Percentiles rank a stretch among this genome's conserved stretches.
Evolutionary conservation across 2,888 invertebrate species (phyloP).

Genomic region (Elgonia sp.): DNA sequence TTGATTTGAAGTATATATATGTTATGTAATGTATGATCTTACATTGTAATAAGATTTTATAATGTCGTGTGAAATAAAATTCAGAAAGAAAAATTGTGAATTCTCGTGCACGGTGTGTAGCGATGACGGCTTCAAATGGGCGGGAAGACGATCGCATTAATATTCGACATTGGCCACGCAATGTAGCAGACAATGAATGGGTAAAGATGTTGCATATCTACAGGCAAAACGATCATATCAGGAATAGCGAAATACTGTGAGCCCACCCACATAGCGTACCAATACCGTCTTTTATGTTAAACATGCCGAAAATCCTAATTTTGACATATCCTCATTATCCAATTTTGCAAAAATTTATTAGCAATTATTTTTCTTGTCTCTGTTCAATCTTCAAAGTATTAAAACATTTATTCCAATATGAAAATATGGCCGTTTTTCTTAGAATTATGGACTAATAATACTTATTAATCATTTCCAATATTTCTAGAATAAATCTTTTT

Average conservation of each 20-base stretch:
- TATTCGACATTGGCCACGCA: constrained; percentile 74
- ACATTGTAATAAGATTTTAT: not conserved
- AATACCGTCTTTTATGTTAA: constrained; percentile 32
- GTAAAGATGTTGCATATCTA: constrained; percentile 62
- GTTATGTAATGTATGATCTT: not conserved
- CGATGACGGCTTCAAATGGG: constrained; percentile 60
- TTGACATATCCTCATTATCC: constrained; percentile 46
- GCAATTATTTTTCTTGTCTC: not conserved
- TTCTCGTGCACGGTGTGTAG: constrained; percentile 37
- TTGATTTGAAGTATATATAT: too few relatives aligned
- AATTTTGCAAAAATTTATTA: constrained; percentile 50
- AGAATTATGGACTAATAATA: too few relatives aligned
- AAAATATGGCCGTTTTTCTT: too few relatives aligned
- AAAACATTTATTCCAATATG: too few relatives aligned
- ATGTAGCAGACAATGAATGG: constrained; percentile 68
- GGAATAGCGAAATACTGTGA: constrained; percentile 72
- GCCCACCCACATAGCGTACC: constrained; percentile 61
- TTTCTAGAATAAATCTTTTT: too few relatives aligned
- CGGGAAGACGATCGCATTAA: constrained; percentile 71
- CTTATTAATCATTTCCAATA: too few relatives aligned
- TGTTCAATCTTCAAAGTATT: too few relatives aligned
- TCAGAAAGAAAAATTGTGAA: not conserved
- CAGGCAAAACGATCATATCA: constrained; percentile 70
- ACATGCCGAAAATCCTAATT: constrained; percentile 57
- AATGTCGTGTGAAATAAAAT: constrained; percentile 1